Conservation (phyloP, 1,140 invertebrate genomes). For the Pemphigus obesinymphae region DNA sequence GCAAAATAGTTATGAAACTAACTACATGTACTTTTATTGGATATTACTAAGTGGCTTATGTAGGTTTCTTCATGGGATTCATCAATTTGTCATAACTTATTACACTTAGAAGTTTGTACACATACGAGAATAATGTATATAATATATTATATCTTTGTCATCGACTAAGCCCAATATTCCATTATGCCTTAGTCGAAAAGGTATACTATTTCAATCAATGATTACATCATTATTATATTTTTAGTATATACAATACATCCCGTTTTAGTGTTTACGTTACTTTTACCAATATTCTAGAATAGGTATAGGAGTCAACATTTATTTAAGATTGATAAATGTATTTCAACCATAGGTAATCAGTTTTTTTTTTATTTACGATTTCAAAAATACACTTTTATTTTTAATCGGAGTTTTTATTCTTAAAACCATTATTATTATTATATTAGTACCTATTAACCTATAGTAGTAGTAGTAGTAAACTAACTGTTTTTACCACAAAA, state of each 20-base stretch:
- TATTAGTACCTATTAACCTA: too few species aligned
- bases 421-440: too few species aligned
- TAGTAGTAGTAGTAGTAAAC: too few species aligned
- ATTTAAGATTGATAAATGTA: background rate
- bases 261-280: background rate
- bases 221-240: background rate
- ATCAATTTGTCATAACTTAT: background rate
- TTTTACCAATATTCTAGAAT: background rate
- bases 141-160: background rate
- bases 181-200: background rate
- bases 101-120: background rate
- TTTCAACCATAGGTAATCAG: too few species aligned
- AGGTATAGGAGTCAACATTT: background rate
- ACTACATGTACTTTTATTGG: background rate
- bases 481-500: too few species aligned
- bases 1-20: background rate
- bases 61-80: background rate
- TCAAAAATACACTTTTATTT: too few species aligned
- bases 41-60: background rate
- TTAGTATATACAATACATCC: background rate
- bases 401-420: too few species aligned
- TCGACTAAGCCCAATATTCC: background rate
- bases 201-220: background rate
- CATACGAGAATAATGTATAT: too few species aligned
- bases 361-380: too few species aligned